A percentile compares a stretch with the other conserved stretches of the same genome.
Conservation (phyloP, 1,140 invertebrate genomes). For the Temnothorax longispinosus region DNA sequence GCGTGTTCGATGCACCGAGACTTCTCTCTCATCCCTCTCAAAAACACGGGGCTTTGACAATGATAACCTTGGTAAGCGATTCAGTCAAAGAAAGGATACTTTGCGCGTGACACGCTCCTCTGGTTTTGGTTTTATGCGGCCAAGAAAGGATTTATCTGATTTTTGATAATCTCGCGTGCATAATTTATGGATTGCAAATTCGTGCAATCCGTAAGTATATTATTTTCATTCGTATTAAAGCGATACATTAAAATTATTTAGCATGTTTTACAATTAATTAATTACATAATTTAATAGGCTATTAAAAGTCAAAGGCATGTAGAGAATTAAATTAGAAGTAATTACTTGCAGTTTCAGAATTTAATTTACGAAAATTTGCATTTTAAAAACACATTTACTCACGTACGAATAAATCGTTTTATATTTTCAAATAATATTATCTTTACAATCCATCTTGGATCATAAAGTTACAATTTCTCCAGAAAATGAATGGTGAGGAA, state of each 20-base stretch:
- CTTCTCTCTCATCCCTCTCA: conserved; percentile 11
- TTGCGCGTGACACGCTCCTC: not conserved
- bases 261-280: not conserved
- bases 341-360: not conserved
- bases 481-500: not conserved
- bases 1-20: conserved; percentile 38
- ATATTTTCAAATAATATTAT: not conserved
- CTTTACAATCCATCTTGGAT: not conserved
- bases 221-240: not conserved
- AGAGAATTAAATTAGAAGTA: not conserved
- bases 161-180: not conserved
- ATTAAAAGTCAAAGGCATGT: not conserved
- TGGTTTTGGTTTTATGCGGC: not conserved
- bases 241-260: not conserved
- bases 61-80: conserved; percentile 51
- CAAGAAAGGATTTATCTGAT: conserved; percentile 3
- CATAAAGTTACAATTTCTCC: not conserved
- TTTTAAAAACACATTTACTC: not conserved
- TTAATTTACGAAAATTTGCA: not conserved
- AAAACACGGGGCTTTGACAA: conserved; percentile 44
- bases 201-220: not conserved
- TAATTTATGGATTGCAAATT: not conserved
- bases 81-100: conserved; percentile 36
- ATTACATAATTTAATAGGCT: not conserved
- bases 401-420: not conserved